Conservation (phyloP, 2,797 vertebrate species). For the Emys orbicularis region DNA sequence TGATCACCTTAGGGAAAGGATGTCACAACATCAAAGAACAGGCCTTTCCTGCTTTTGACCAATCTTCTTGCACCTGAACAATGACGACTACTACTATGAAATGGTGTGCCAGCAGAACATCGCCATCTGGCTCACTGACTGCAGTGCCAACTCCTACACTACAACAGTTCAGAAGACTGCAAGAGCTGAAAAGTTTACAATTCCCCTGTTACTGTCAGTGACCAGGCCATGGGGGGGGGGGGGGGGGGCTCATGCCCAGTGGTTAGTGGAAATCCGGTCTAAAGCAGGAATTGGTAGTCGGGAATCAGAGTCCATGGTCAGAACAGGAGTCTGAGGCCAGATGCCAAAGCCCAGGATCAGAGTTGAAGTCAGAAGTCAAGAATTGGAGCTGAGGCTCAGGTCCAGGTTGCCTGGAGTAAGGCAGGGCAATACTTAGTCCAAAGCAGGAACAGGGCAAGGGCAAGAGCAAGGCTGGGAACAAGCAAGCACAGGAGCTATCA, state of each 20-base stretch:
- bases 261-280: background rate
- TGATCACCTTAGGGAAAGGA: background rate
- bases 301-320: background rate
- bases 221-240: background rate
- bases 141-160: background rate
- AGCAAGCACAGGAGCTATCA: background rate
- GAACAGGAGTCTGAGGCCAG: background rate
- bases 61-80: background rate
- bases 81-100: background rate
- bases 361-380: background rate
- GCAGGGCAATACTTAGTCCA: background rate
- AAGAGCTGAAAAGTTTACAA: background rate
- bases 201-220: background rate
- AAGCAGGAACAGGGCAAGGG: background rate
- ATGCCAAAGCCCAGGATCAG: background rate
- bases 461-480: background rate
- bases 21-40: background rate
- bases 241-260: background rate
- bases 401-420: background rate
- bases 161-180: background rate
- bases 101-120: background rate
- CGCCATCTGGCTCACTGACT: background rate
- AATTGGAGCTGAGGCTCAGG: background rate
- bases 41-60: background rate
- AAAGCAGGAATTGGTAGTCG: no score